Base-by-base conservation (phyloP, 2,888 invertebrate species). In the Acleris emargana region DNA sequence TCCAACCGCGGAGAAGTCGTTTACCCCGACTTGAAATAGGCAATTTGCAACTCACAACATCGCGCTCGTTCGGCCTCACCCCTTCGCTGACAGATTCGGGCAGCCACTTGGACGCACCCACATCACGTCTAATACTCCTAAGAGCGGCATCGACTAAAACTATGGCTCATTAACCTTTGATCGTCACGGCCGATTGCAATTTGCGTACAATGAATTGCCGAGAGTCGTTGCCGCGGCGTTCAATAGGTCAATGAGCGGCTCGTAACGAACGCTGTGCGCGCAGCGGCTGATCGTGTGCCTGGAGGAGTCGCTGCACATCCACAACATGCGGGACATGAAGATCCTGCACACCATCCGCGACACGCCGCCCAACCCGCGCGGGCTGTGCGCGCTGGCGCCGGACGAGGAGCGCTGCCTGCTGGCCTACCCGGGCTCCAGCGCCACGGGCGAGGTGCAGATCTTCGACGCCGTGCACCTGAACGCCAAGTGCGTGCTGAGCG, bases 281-380 rank as follows among this genome's bases (percentile, higher is more conserved):
- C 93, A 97, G 97, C 94, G 99, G 81, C 93, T 99, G 86, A 96
- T 99, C 73, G 99, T 99, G 73, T 99, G 99, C 87, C 93, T 99
- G 79, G 99, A 99, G 91, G 99, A 99, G 88, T 97, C 97, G 76
- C 94, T 99, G 74, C 99, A 99, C 90, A 98, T 99, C 84, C 99
- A 99, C 94, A 99, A 99, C 93, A 99, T 99, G 80, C 96, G 97
- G 76, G 98, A 99, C 88, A 99, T 99, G 99, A 98, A 98, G 93
- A 97, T 99, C 72, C 94, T 99, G 81, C 99, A 99, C 92, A 99
- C 98, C 68, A 99, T 99, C 84, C 95, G 98, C 77, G 99, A 99
- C 89, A 99, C 99, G 69, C 99, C 99, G 70, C 96, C 97, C 69
- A 99, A 99, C 93, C 96, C 97, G 64, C 94, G 94, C 78, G 99